phyloP scores from a whole-genome alignment of 2,797 vertebrate genomes.

The Triplophysa bombifrons region DNA sequence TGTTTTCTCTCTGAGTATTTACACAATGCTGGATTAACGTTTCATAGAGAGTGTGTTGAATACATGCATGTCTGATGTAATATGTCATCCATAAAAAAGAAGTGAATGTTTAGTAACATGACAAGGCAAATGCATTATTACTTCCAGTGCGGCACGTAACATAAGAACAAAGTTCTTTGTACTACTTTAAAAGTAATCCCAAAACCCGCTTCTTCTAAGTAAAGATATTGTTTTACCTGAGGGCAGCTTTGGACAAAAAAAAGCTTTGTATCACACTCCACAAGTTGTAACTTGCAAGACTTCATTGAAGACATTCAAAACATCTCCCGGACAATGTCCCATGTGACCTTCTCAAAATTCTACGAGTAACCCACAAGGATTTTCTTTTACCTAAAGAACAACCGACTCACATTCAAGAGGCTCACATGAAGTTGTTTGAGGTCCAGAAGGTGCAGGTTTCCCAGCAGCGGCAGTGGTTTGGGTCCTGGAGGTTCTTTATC shows the following conservation, averaged over 20 bases:
- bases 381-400: not conserved
- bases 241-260: not conserved
- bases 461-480: slow-evolving; percentile 68
- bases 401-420: slow-evolving; percentile 61
- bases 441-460: slow-evolving; percentile 69
- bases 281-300: not conserved
- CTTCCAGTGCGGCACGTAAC: not conserved
- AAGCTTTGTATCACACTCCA: not conserved
- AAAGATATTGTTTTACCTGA: not conserved
- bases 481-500: slow-evolving; percentile 66
- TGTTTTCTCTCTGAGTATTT: no score
- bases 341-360: no score
- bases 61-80: no score
- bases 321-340: no score
- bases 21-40: no score
- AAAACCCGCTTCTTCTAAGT: no score
- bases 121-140: no score
- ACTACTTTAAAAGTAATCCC: not conserved
- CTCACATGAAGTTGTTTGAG: slow-evolving; percentile 55
- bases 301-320: not conserved
- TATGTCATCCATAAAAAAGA: no score
- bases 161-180: not conserved
- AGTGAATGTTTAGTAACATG: no score
- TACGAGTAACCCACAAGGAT: no score
- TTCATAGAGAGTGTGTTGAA: no score